A percentile compares a stretch with the other conserved stretches of the same genome.
Conservation (phyloP, 2,888 invertebrate genomes). For the Asteroscopus sphinx region DNA sequence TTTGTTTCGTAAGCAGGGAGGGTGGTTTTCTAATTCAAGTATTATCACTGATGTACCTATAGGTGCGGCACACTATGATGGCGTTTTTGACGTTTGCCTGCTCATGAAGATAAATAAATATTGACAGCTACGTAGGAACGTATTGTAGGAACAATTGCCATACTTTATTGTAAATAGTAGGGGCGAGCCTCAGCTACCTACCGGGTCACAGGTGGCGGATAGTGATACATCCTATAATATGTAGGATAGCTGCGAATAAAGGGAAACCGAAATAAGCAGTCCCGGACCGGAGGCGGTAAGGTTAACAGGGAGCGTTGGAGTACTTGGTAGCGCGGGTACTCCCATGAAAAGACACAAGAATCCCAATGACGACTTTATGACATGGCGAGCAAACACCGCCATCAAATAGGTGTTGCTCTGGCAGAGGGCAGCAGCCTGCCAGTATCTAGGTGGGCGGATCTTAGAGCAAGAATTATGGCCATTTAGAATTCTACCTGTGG, state of each 20-base stretch:
- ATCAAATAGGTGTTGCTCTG: not conserved
- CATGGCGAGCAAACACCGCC: not conserved
- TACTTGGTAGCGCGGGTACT: not conserved
- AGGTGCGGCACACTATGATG: too few species aligned
- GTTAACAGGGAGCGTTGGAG: not conserved
- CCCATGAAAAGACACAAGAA: not conserved
- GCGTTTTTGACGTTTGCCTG: too few species aligned
- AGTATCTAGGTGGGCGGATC: not conserved
- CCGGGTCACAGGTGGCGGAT: not conserved
- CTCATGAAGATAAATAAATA: too few species aligned
- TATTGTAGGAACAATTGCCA: too few species aligned
- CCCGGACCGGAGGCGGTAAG: not conserved
- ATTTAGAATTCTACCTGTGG: not conserved
- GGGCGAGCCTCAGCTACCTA: not conserved
- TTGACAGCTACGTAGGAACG: too few species aligned
- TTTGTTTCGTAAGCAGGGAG: too few species aligned
- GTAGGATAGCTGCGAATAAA: not conserved
- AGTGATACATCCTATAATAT: too few species aligned
- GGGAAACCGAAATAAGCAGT: not conserved
- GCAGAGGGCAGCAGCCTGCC: not conserved
- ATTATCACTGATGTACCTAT: too few species aligned
- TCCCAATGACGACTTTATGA: not conserved
- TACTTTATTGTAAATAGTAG: too few species aligned
- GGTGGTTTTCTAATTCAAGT: too few species aligned
- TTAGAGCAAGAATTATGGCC: not conserved